Evolutionary conservation across 2,888 invertebrate genomes (phyloP).

Genomic region (Gnatocerus cornutus): DNA sequence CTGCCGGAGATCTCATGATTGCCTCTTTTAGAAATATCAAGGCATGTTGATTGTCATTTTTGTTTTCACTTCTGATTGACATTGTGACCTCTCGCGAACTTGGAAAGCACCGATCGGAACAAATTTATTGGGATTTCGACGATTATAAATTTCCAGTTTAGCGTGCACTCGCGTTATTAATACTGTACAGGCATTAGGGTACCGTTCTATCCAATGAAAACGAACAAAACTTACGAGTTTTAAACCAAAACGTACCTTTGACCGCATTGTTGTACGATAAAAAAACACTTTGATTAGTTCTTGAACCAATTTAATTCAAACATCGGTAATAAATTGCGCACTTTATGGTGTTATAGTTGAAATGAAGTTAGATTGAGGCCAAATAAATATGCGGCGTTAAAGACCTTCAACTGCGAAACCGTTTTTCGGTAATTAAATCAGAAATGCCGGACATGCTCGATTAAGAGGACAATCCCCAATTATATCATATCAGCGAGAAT

Average conservation of each 20-base stretch:
- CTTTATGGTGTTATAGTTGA: conserved; percentile 14
- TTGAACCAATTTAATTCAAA: conserved; percentile 18
- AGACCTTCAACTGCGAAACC: too few species aligned
- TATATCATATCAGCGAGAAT: too few species aligned
- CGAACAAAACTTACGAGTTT: conserved; percentile 31
- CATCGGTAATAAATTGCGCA: conserved; percentile 2
- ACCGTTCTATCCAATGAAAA: conserved; percentile 21
- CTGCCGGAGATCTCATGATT: conserved; percentile 25
- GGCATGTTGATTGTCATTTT: too few species aligned
- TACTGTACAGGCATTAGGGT: conserved; percentile 22
- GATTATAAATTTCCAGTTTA: conserved; percentile 28
- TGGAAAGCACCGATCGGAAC: neutral
- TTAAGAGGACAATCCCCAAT: too few species aligned
- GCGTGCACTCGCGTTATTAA: conserved; percentile 24
- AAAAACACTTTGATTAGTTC: conserved; percentile 10
- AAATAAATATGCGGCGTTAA: neutral
- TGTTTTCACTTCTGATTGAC: too few species aligned
- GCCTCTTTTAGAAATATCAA: too few species aligned
- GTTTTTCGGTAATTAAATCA: too few species aligned
- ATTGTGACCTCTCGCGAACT: neutral
- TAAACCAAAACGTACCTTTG: neutral
- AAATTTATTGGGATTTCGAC: conserved; percentile 6
- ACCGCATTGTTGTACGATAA: neutral
- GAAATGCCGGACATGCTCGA: too few species aligned
- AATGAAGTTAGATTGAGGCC: conserved; percentile 6